Conservation (phyloP, 2,888 invertebrate species). For the Neuroscelio doddi region DNA sequence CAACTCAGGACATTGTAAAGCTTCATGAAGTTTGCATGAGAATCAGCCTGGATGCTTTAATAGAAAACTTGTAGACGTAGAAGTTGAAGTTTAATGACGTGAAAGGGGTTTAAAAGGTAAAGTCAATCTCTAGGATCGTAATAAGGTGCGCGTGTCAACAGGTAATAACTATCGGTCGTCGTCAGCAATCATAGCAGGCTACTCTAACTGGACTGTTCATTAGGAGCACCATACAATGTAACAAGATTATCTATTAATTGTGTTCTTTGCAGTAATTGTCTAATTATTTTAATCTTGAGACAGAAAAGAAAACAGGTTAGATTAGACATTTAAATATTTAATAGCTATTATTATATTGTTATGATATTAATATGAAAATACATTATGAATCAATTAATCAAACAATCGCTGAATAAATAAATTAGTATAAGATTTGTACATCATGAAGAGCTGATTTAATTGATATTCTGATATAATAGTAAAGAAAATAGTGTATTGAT, state of each 20-base stretch:
- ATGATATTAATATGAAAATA: no score
- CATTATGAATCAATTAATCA: no score
- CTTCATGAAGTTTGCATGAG: neutral
- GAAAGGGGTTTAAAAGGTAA: constrained; percentile 32
- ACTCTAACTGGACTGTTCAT: constrained; percentile 49
- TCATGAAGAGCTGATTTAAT: no score
- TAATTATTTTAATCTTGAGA: neutral
- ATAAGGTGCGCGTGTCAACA: constrained; percentile 60
- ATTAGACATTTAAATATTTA: no score
- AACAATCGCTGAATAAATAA: no score
- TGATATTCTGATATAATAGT: no score
- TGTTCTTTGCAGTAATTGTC: neutral
- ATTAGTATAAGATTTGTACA: no score
- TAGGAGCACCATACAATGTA: constrained; percentile 11
- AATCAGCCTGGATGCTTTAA: constrained; percentile 22
- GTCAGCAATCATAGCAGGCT: constrained; percentile 19
- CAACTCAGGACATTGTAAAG: neutral
- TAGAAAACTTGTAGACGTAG: constrained; percentile 20
- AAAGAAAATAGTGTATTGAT: no score
- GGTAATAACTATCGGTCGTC: constrained; percentile 52
- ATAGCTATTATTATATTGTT: no score
- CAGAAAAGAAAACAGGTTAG: neutral
- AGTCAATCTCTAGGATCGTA: constrained; percentile 46
- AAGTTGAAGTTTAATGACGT: constrained; percentile 15
- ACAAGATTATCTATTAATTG: constrained; percentile 5